These are phyloP conservation scores for Petrocephalus microphthalmus DNA, from an alignment of 2,113 vertebrate species.

Conservation along the genomic window DNA sequence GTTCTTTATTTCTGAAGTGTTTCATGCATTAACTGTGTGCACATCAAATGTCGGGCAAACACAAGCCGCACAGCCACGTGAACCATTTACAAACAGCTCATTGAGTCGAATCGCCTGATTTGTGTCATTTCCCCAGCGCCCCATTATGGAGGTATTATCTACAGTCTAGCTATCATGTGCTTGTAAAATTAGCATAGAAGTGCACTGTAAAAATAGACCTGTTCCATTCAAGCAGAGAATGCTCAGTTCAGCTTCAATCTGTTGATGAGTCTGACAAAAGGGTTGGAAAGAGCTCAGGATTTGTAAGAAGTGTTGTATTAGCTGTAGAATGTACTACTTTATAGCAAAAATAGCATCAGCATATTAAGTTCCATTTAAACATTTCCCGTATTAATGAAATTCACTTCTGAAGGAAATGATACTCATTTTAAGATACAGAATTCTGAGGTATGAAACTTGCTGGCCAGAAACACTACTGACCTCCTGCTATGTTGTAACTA, in stretches of 20 bases:
- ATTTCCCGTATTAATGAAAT: not conserved
- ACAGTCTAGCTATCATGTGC: not conserved
- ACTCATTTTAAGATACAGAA: not conserved
- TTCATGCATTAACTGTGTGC: constrained; percentile 1
- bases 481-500: not conserved
- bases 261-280: not conserved
- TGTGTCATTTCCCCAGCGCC: not conserved
- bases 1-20: not conserved
- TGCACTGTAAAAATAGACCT: not conserved
- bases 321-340: not conserved
- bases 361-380: not conserved
- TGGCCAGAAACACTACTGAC: not conserved
- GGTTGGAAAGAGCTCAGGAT: not conserved
- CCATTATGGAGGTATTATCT: not conserved
- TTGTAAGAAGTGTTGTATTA: not conserved
- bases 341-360: not conserved
- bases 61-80: not conserved
- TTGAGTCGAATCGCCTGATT: not conserved
- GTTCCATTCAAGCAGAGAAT: not conserved
- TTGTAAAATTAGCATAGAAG: not conserved
- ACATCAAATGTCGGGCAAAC: not conserved
- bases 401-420: not conserved
- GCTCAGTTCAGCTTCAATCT: not conserved
- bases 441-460: not conserved
- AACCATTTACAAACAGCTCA: not conserved